phyloP scores from a whole-genome alignment of 2,797 vertebrate genomes.

The Acanthurus lineatus region DNA sequence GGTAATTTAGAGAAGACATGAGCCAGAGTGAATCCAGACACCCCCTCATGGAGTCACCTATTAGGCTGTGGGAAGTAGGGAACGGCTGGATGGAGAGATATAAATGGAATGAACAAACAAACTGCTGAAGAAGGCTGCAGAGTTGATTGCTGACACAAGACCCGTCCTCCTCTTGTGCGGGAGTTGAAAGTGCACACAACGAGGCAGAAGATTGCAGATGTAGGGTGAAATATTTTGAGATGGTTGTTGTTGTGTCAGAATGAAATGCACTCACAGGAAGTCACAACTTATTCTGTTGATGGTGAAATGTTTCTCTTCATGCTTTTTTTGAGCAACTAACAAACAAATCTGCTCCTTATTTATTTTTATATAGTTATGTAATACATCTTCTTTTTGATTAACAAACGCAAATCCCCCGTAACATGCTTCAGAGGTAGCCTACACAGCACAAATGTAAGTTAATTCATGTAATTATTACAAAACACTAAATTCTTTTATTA shows the following conservation, averaged over 20 bases:
- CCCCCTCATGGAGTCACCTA: slow-evolving; percentile 49
- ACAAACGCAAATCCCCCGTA: background rate
- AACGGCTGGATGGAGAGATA: slow-evolving; percentile 47
- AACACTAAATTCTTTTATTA: slow-evolving; percentile 4
- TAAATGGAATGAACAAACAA: slow-evolving; percentile 67
- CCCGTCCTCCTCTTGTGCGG: slow-evolving; percentile 36
- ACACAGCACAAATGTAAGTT: background rate
- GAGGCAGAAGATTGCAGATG: slow-evolving; percentile 6
- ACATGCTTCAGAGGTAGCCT: background rate
- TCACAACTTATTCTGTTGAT: slow-evolving; percentile 37
- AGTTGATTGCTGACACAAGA: slow-evolving; percentile 33
- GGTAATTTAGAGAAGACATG: slow-evolving; percentile 31
- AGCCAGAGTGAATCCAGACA: slow-evolving; percentile 52
- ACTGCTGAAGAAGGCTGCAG: slow-evolving; percentile 19
- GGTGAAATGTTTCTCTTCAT: slow-evolving; percentile 28
- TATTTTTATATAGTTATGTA: slow-evolving; percentile 23
- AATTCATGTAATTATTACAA: background rate
- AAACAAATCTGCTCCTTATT: slow-evolving; percentile 20
- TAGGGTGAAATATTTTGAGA: slow-evolving; percentile 5
- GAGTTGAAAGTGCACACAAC: slow-evolving; percentile 24
- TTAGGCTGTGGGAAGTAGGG: slow-evolving; percentile 65
- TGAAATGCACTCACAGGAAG: slow-evolving; percentile 28
- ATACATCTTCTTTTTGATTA: slow-evolving; percentile 15
- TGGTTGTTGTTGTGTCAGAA: slow-evolving; percentile 27
- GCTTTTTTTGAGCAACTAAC: slow-evolving; percentile 31